These are phyloP conservation scores for Hemiprocne comata DNA, from an alignment of 2,113 vertebrate genomes.

Conservation along the genomic window DNA sequence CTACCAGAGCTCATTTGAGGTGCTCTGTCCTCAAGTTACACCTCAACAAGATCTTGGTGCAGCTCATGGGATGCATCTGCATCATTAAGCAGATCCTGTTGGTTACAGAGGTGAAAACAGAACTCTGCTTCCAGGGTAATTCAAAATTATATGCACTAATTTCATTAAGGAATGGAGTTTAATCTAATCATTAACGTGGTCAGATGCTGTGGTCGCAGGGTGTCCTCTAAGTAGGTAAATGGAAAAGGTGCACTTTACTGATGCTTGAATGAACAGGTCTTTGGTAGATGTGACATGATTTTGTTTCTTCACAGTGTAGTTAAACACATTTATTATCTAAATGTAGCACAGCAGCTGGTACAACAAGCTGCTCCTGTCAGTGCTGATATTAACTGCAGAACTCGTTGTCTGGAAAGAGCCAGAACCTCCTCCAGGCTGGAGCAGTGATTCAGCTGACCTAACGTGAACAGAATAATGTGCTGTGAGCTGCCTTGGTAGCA, in stretches of 20 bases:
- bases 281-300: not conserved
- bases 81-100: conserved; percentile 3
- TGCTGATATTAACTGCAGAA: not conserved
- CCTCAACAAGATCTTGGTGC: not conserved
- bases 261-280: not conserved
- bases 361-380: conserved; percentile 36
- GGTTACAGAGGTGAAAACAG: not conserved
- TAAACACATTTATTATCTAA: conserved; percentile 56
- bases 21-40: not conserved
- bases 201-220: not conserved
- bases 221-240: not conserved
- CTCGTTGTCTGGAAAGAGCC: not conserved
- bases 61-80: not conserved
- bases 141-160: not conserved
- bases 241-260: not conserved
- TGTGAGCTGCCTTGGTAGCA: not conserved
- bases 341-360: conserved; percentile 20
- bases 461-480: not conserved
- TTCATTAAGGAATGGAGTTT: conserved; percentile 2
- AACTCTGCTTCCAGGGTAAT: not conserved
- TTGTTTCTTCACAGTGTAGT: not conserved
- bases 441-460: not conserved
- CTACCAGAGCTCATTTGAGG: not conserved
- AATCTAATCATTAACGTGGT: not conserved
- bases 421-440: not conserved